Conservation (phyloP, 2,113 vertebrate genomes). For the Corydoras maculifer region DNA sequence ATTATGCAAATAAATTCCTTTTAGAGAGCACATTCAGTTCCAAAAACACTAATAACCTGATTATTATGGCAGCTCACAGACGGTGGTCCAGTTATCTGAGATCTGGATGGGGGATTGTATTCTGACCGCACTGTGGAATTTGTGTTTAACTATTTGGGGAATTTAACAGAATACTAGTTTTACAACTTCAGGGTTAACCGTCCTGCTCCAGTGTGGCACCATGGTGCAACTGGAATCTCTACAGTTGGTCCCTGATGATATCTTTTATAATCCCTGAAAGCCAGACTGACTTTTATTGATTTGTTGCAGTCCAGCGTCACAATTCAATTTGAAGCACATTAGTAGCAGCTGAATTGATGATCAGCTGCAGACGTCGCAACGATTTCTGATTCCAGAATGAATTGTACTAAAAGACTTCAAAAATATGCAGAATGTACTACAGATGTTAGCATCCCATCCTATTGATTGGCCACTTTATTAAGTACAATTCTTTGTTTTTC, state of each 20-base stretch:
- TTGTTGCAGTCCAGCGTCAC: constrained; percentile 39
- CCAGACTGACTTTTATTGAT: constrained; percentile 40
- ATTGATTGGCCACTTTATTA: too few relatives aligned
- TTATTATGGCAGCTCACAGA: too few relatives aligned
- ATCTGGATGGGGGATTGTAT: not conserved
- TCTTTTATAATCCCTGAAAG: constrained; percentile 28
- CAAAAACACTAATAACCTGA: too few relatives aligned
- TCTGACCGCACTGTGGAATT: not conserved
- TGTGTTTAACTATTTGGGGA: constrained; percentile 9
- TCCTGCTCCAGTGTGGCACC: constrained; percentile 5
- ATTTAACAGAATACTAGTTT: too few relatives aligned
- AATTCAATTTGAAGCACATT: constrained; percentile 39
- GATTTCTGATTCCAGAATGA: constrained; percentile 4
- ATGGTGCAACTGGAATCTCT: constrained; percentile 26
- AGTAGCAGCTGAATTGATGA: constrained; percentile 30
- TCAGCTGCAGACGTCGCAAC: constrained; percentile 21
- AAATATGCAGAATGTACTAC: too few relatives aligned
- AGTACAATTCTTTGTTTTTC: too few relatives aligned
- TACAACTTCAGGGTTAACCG: constrained; percentile 1
- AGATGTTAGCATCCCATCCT: too few relatives aligned
- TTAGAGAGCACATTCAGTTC: too few relatives aligned
- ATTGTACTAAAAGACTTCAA: too few relatives aligned
- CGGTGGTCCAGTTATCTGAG: too few relatives aligned
- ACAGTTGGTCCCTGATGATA: constrained; percentile 31
- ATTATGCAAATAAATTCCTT: too few relatives aligned